Evolutionary conservation across 2,888 invertebrate genomes (phyloP), one percentile per base, ranked within the genome.

Genomic region (Epiblema foenella): DNA sequence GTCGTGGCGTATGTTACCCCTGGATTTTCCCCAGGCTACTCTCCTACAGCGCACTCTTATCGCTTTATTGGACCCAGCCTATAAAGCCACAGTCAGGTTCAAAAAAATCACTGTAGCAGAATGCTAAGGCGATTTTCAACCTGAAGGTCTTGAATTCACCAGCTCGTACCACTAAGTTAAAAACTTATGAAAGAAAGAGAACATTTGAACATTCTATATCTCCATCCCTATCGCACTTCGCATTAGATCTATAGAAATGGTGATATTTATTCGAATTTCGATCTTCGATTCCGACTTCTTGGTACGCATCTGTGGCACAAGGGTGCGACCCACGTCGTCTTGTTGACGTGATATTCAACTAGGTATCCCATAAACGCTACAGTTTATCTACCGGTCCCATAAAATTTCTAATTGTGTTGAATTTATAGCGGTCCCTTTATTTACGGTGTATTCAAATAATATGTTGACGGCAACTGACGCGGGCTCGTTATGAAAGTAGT

Each of bases 401-500:
- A 64, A 64, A 54, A 56, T 67, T 67, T 67, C 67, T 58, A 67
- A 67, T 67, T 58, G 67, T 49, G 33, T 18, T 51, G 9, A 37
- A 67, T 67, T 67, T 67, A 67, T 58, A 39, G 60, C 51, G 24
- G 18, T 51, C 39, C 62, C 29, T 20, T 49, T 59, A 67, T 67
- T 71, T 71, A 71, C 66, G 49, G 71, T 12, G 56, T 29, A 67
- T 67, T 60, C 66, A 37, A 60, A 46, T 60, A 59, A 54, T 71
- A 42, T 66, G 70, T 71, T 67, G 58, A 66, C 59, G 65, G 54
- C 62, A 49, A 67, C 70, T 54, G 70, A 57, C 71, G 37, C 29
- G 10, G 46, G 60, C 67, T 65, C 58, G 79, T 79, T 82, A 80
- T 81, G 82, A 83, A 84, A 84, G 83, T 78, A 73, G 74, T 76